A percentile compares a stretch with the other conserved stretches of the same genome.
These are phyloP conservation scores for Hoplostethus mediterraneus DNA, from an alignment of 2,797 vertebrate species.

Conservation along the genomic window DNA sequence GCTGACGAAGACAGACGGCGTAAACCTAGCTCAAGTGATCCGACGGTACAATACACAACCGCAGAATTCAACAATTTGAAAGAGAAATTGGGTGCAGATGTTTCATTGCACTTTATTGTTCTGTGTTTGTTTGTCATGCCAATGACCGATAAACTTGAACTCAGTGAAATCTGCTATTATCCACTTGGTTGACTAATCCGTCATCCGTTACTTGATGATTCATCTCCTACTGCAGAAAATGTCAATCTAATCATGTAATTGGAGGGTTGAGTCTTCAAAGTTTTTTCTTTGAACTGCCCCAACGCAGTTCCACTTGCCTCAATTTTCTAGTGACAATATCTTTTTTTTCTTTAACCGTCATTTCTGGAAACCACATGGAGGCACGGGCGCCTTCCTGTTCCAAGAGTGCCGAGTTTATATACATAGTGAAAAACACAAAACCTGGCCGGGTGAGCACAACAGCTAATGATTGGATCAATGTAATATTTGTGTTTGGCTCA, in stretches of 20 bases:
- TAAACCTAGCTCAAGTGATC: neutral
- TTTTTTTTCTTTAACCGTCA: neutral
- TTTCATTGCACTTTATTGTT: slow-evolving; percentile 25
- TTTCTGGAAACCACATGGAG: no score
- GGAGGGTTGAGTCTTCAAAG: no score
- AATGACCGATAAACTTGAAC: slow-evolving; percentile 5
- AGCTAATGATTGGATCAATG: no score
- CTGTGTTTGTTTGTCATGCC: slow-evolving; percentile 16
- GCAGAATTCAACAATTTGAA: slow-evolving; percentile 16
- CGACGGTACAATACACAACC: slow-evolving; percentile 11
- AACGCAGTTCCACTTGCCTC: no score
- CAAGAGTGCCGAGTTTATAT: no score
- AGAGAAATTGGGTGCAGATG: slow-evolving; percentile 38
- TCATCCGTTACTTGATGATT: neutral
- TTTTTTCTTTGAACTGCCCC: no score
- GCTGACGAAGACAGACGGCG: slow-evolving; percentile 5
- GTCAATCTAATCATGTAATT: no score
- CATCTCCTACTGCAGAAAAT: neutral
- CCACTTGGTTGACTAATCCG: neutral
- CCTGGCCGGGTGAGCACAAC: no score
- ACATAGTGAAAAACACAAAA: no score
- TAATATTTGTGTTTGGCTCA: neutral
- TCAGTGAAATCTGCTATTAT: slow-evolving; percentile 9
- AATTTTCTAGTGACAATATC: neutral
- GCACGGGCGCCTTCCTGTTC: no score